These are phyloP conservation scores for Acrocyrtus sp. DNA, from an alignment of 2,888 invertebrate species.

Conservation along the genomic window DNA sequence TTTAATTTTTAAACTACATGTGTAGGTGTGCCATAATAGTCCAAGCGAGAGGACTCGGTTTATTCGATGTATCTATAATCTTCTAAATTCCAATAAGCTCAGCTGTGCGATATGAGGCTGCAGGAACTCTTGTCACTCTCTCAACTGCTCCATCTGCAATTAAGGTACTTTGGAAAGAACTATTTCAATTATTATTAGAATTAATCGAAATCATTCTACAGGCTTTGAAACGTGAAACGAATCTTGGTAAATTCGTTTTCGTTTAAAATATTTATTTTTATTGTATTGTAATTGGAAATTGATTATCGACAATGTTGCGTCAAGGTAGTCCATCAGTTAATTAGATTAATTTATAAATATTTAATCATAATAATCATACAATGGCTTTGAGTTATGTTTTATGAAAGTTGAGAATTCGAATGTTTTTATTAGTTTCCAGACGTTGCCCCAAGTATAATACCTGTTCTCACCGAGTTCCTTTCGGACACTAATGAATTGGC, in stretches of 20 bases:
- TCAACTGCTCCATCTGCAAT: constrained; percentile 98
- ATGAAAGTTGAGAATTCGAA: constrained; percentile 1
- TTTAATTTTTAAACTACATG: too few relatives aligned
- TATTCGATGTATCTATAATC: constrained; percentile 97
- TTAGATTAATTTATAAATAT: background rate
- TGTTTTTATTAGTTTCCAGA: constrained; percentile 77
- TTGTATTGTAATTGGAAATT: background rate
- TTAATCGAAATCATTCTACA: too few relatives aligned
- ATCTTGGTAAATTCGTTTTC: too few relatives aligned
- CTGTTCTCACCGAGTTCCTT: constrained; percentile 92
- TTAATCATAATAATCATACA: too few relatives aligned
- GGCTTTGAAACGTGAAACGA: too few relatives aligned
- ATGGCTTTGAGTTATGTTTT: background rate
- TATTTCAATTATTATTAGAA: background rate
- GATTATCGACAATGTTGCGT: constrained; percentile 92
- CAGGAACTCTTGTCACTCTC: constrained; percentile 96
- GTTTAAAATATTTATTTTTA: background rate
- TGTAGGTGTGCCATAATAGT: constrained; percentile 97
- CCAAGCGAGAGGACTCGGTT: constrained; percentile 95
- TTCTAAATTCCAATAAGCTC: constrained; percentile 94
- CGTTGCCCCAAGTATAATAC: constrained; percentile 92
- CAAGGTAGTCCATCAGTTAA: constrained; percentile 70
- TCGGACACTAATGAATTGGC: constrained; percentile 90
- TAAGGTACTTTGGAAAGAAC: constrained; percentile 71
- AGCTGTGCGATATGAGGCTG: constrained; percentile 98